Conservation (phyloP, 2,113 vertebrate genomes). For the Colossoma macropomum region DNA sequence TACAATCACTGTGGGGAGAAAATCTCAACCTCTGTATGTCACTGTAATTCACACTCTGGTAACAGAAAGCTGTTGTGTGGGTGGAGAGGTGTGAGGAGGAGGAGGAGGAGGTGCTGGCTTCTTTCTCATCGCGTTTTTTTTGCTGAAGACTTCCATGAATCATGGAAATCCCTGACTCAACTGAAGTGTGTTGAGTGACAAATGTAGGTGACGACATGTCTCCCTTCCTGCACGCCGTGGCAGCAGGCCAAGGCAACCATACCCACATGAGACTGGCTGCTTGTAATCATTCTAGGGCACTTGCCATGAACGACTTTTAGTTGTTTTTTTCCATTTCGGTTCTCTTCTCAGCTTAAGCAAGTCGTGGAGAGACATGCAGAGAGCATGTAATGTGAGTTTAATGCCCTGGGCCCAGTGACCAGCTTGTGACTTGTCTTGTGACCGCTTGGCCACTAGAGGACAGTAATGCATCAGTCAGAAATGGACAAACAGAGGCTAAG, state of each 20-base stretch:
- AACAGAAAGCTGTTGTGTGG: conserved; percentile 39
- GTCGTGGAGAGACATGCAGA: background rate
- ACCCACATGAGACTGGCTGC: background rate
- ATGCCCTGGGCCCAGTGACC: background rate
- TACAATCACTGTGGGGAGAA: too few species aligned
- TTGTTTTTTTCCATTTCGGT: background rate
- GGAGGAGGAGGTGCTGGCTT: conserved; percentile 44
- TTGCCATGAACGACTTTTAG: background rate
- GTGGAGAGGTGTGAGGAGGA: conserved; percentile 54
- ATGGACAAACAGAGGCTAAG: background rate
- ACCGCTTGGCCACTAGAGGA: conserved; percentile 17
- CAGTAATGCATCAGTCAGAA: background rate
- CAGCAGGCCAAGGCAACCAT: conserved; percentile 42
- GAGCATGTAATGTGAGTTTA: background rate
- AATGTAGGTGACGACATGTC: conserved; percentile 74
- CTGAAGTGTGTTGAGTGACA: conserved; percentile 59
- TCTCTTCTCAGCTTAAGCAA: background rate
- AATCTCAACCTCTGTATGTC: too few species aligned
- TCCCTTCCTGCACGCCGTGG: conserved; percentile 65
- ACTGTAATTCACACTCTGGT: background rate
- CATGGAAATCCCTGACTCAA: conserved; percentile 75
- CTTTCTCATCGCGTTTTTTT: conserved; percentile 49
- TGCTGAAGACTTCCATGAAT: conserved; percentile 69
- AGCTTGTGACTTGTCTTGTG: background rate
- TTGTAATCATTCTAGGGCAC: background rate